Percentiles rank a stretch among this genome's conserved stretches.
Conservation (phyloP, 2,888 invertebrate genomes). For the Lobophora halterata region DNA sequence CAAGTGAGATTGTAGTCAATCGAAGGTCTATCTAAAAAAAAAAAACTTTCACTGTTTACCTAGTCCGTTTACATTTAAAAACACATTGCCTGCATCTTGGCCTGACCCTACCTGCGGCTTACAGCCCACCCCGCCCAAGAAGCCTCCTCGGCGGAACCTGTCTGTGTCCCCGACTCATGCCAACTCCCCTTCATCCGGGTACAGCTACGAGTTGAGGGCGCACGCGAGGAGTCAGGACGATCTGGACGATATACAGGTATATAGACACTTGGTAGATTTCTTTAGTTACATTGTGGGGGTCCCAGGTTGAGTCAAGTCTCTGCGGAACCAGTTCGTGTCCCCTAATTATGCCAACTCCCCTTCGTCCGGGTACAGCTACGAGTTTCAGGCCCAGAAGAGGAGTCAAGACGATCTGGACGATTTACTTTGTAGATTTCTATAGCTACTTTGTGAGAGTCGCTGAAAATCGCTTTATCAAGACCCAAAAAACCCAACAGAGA, state of each 20-base stretch:
- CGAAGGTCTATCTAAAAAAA: too few relatives aligned
- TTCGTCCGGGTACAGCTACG: constrained; percentile 79
- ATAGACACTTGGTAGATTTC: too few relatives aligned
- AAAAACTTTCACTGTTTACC: too few relatives aligned
- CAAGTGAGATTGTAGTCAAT: too few relatives aligned
- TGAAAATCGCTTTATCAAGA: too few relatives aligned
- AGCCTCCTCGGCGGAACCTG: constrained; percentile 92
- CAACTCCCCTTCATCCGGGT: constrained; percentile 75
- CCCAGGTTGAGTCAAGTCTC: too few relatives aligned
- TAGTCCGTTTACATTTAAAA: neutral
- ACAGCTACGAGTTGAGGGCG: constrained; percentile 83
- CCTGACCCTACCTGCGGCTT: constrained; percentile 33
- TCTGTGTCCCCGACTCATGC: constrained; percentile 93
- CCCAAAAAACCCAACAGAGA: too few relatives aligned
- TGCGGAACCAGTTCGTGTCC: constrained; percentile 91
- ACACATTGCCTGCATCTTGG: neutral
- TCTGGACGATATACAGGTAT: constrained; percentile 83
- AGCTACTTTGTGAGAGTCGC: too few relatives aligned
- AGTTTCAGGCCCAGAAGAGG: constrained; percentile 83
- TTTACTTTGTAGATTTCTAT: too few relatives aligned
- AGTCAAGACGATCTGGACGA: constrained; percentile 87
- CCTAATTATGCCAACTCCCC: constrained; percentile 69
- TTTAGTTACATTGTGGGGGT: too few relatives aligned
- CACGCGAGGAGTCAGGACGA: constrained; percentile 86
- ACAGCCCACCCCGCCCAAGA: constrained; percentile 92